Percentiles rank a stretch among this genome's conserved stretches.
Evolutionary conservation across 2,888 invertebrate species (phyloP).

Genomic region (Cotesia congregata): DNA sequence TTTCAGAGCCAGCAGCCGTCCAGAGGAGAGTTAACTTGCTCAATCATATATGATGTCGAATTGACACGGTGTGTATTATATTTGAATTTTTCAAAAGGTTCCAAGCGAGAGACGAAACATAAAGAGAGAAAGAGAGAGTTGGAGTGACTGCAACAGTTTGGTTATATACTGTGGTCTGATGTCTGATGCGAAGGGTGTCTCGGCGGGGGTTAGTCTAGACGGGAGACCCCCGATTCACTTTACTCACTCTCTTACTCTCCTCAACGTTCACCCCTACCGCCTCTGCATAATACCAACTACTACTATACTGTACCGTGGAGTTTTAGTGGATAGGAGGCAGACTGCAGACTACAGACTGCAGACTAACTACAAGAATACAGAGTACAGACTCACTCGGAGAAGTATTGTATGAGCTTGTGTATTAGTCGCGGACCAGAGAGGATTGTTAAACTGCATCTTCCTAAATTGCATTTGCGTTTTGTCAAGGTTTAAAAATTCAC

Average conservation of each 20-base stretch:
- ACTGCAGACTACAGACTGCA: no score
- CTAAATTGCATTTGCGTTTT: constrained; percentile 19
- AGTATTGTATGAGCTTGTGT: constrained; percentile 35
- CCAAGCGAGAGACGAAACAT: constrained; percentile 44
- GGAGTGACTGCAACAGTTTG: constrained; percentile 64
- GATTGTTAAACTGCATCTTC: constrained; percentile 26
- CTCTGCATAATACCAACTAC: constrained; percentile 49
- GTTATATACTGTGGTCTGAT: constrained; percentile 51
- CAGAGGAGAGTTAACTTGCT: constrained; percentile 12
- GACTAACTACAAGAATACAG: constrained; percentile 24
- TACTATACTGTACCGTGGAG: constrained; percentile 27
- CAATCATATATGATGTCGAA: constrained; percentile 62
- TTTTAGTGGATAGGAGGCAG: no score
- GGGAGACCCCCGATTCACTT: constrained; percentile 59
- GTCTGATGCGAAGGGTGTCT: constrained; percentile 57
- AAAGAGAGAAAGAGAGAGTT: constrained; percentile 47
- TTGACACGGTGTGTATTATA: constrained; percentile 52
- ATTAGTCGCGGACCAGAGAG: background rate
- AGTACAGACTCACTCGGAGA: constrained; percentile 31
- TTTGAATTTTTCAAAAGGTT: constrained; percentile 65
- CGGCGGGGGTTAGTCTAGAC: constrained; percentile 65
- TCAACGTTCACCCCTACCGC: constrained; percentile 41
- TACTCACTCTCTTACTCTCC: constrained; percentile 38
- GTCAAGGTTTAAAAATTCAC: background rate
- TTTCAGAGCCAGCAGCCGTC: constrained; percentile 23